Base-by-base conservation (phyloP, 2,797 vertebrate species). In the Bovichtus variegatus region DNA sequence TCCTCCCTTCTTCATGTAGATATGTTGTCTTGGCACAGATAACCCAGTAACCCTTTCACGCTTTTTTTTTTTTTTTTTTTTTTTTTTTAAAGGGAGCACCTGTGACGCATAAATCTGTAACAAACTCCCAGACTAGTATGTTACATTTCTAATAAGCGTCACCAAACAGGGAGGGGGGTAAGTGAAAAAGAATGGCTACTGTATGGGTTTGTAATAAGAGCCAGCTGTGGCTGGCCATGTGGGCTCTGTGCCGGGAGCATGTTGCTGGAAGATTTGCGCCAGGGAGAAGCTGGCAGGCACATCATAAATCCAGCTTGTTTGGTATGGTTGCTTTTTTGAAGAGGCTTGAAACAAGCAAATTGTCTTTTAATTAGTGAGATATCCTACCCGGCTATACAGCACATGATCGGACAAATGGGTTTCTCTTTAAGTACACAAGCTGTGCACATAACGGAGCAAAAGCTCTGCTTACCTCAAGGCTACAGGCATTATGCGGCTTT, bases 111-210 rank as follows among this genome's bases (percentile, higher is more conserved):
- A 97, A 98, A 97, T 96, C 96, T 96, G 92, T 93, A 95, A 95
- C 90, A 93, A 93, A 96, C 93, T 95, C 91, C 92, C 78, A 51
- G 80, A 90, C 90, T 90, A 95, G 93, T 94, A 95, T 96, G 96
- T 96, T 96, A 97, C 94, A 95, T 96, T 97, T 97, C 96, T 96
- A 97, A 97, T 95, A 97, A 95, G 96, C 96, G 88, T 97, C 96
- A 96, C 95, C 91, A 92, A 92, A 90, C 77, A 81, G 78, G 78
- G 86, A 70, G 77, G 76, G 92, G 95, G 91, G 94, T 95, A 95
- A 81, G 97, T 95, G 96, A 97, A 97, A 97, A 97, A 96, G 96
- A 97, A 98, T 96, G 96, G 97, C 96, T 96, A 87, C 80, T 96
- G 95, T 95, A 95, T 95, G 94, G 91, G 89, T 86, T 89, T 90